phyloP scores from a whole-genome alignment of 2,113 vertebrate species.

The Pomatorhinus ruficollis region DNA sequence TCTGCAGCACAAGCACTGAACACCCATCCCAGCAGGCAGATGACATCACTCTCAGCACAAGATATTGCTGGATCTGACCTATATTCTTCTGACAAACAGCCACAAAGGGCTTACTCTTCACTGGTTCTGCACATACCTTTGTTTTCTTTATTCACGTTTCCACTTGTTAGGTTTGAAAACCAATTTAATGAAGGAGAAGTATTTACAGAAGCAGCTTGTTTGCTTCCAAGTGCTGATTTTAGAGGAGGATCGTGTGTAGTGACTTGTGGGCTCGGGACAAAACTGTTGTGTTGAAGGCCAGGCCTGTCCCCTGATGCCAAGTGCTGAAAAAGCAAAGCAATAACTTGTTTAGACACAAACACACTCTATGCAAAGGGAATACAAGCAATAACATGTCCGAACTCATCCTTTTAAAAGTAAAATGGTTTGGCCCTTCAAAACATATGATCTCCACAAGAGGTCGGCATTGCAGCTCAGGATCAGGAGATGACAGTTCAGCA shows the following conservation, averaged over 20 bases:
- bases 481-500: background rate
- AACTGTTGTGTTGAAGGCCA: conserved; percentile 50
- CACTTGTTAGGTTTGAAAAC: conserved; percentile 74
- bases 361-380: background rate
- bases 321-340: conserved; percentile 45
- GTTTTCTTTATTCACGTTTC: conserved; percentile 80
- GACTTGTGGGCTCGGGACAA: conserved; percentile 26
- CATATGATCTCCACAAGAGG: background rate
- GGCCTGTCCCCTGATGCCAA: conserved; percentile 63
- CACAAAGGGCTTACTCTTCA: background rate
- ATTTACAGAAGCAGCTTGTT: conserved; percentile 49
- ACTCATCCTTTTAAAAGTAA: background rate
- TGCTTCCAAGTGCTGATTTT: conserved; percentile 52
- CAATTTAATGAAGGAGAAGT: conserved; percentile 71
- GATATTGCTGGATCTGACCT: background rate
- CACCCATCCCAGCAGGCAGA: background rate
- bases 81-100: background rate
- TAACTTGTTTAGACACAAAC: background rate
- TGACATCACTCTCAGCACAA: background rate
- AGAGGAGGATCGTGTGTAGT: conserved; percentile 25
- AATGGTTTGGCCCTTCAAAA: background rate
- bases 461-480: background rate
- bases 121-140: conserved; percentile 68
- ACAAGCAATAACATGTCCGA: background rate
- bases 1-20: background rate